Conservation (phyloP, 2,797 vertebrate genomes). For the Chrysocyon brachyurus region DNA sequence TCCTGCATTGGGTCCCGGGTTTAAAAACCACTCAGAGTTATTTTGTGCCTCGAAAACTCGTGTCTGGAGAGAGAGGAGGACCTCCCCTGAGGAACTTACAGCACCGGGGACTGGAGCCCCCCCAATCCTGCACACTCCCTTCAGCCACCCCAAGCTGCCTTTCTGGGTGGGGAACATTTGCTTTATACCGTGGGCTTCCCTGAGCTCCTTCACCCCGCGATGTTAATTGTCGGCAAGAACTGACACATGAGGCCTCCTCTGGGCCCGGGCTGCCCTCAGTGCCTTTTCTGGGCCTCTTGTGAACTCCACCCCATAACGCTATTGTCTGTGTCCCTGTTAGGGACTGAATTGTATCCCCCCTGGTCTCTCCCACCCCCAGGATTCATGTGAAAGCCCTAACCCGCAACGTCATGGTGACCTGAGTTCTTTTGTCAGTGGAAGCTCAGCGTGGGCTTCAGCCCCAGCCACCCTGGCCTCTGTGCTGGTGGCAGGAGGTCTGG, state of each 20-base stretch:
- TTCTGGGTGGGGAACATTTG: rapidly evolving
- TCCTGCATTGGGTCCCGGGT: not conserved
- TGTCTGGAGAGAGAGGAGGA: not conserved
- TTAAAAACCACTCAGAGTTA: not conserved
- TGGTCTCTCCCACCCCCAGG: not conserved
- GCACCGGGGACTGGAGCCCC: rapidly evolving
- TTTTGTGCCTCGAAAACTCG: not conserved
- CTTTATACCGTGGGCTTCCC: rapidly evolving
- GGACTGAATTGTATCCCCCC: not conserved
- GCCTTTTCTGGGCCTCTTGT: not conserved
- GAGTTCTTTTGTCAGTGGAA: rapidly evolving
- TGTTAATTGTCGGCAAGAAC: too few species aligned
- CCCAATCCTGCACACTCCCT: rapidly evolving
- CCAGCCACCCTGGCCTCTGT: not conserved
- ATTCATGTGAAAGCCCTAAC: not conserved
- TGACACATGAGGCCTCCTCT: not conserved
- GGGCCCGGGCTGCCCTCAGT: not conserved
- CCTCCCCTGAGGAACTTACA: not conserved
- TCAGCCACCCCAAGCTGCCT: not conserved
- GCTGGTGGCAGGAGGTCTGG: not conserved
- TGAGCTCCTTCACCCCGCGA: not conserved
- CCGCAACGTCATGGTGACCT: not conserved
- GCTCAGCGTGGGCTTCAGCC: not conserved
- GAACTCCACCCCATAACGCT: not conserved
- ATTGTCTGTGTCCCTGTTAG: not conserved